Percentiles rank a stretch among this genome's conserved stretches.
Evolutionary conservation across 1,140 invertebrate species (phyloP).

Genomic region (Aricia agestis): DNA sequence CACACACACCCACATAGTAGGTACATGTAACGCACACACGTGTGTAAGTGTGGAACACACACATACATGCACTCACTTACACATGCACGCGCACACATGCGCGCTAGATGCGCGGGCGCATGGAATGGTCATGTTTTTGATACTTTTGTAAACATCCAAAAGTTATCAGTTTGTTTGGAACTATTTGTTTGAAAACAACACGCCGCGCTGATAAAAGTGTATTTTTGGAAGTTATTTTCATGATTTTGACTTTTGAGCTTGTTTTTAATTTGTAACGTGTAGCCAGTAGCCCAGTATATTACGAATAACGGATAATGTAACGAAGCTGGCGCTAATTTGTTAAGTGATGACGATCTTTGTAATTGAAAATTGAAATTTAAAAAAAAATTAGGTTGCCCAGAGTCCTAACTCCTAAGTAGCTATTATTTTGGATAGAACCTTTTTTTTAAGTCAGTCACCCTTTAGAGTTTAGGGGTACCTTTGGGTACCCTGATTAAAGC

Average conservation of each 20-base stretch:
- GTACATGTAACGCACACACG: too few relatives aligned
- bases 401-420: too few relatives aligned
- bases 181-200: neutral
- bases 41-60: neutral
- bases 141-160: conserved; percentile 6
- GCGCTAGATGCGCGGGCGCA: neutral
- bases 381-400: too few relatives aligned
- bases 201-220: neutral
- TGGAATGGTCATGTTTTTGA: conserved; percentile 9
- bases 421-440: too few relatives aligned
- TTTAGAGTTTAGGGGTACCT: too few relatives aligned
- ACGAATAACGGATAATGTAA: too few relatives aligned
- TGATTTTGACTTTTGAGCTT: neutral
- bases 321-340: too few relatives aligned
- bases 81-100: neutral
- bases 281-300: too few relatives aligned
- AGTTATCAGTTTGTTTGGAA: conserved; percentile 5
- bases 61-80: neutral
- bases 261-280: neutral
- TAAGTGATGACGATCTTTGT: too few relatives aligned
- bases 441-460: too few relatives aligned
- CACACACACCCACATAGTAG: neutral
- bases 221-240: neutral
- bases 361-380: too few relatives aligned
- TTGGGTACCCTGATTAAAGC: too few relatives aligned